phyloP scores from a whole-genome alignment of 2,888 invertebrate genomes.

The Athrips mouffetella region DNA sequence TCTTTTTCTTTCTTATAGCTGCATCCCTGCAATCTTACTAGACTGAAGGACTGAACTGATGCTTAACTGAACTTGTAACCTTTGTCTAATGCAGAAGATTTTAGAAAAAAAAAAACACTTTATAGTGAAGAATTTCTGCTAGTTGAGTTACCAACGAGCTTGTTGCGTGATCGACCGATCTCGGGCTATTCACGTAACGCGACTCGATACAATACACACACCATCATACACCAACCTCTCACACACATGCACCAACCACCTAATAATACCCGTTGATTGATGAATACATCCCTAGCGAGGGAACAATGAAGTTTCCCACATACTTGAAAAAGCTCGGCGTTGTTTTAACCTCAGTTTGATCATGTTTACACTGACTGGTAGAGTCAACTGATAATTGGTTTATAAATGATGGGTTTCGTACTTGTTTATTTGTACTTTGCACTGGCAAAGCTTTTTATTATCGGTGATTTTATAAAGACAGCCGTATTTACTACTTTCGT shows the following conservation, averaged over 20 bases:
- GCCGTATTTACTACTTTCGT: no score
- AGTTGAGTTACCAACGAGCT: conserved; percentile 23
- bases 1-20: no score
- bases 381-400: no score
- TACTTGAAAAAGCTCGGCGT: conserved; percentile 11
- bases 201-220: background rate
- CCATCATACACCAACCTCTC: background rate
- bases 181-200: background rate
- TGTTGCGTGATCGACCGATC: conserved; percentile 33
- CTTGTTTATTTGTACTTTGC: no score
- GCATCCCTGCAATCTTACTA: no score
- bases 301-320: conserved; percentile 27
- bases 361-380: background rate
- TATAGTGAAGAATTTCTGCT: conserved; percentile 25
- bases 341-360: conserved; percentile 1
- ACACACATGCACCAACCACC: no score
- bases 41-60: no score
- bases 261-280: conserved; percentile 56
- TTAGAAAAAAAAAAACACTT: background rate
- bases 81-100: background rate
- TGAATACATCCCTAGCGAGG: conserved; percentile 36
- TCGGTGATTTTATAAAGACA: no score
- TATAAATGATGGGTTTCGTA: no score
- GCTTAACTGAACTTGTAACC: no score
- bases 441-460: no score